Base-by-base conservation (phyloP, 2,888 invertebrate genomes). In the Diaphora mendica region DNA sequence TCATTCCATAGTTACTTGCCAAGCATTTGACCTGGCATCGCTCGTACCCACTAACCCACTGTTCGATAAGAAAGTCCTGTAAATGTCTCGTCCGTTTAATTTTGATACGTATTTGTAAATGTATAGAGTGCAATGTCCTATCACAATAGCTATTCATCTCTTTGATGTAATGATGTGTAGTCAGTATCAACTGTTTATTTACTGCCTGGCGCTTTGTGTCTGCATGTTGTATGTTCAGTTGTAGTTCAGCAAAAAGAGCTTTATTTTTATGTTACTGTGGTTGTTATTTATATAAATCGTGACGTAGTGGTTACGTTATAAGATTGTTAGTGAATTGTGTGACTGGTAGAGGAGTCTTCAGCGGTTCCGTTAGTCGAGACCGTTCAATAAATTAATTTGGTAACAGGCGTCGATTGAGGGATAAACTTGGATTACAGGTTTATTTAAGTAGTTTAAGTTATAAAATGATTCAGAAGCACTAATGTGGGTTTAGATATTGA, bases 171-270 rank as follows among this genome's bases (percentile, higher is more conserved):
- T 93, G 91, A 94, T 93, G 93, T 93, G 92, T 93, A 92, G 93
- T 92, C 89, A 89, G 91, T 94, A 94, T 94, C 94, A 92, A 94
- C 93, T 94, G 94, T 95, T 95, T 94, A 94, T 95, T 94, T 94
- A 94, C 92, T 90, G 91, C 87, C 87, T 79, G 85, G 81, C 84
- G 84, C 86, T 87, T 83, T 84, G 79, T 78, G 79, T 77, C 85
- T 77, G 79, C 81, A 75, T 76, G 88, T 85, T 88, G 84, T 87
- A 93, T 87, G 88, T 88, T 74, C 72, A 71, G 78, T 77, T 77
- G 78, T 44, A 71, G 74, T 79, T 68, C 74, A 71, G 79, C 62
- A 88, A 88, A 89, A 76, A 80, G 77, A 77, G 77, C 85, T 87
- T 78, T 91, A 89, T 86, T 77, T 11, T 62, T 20, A 33, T 59